Base-by-base conservation (phyloP, 2,888 invertebrate species). In the Pseudeuparius sepicola region DNA sequence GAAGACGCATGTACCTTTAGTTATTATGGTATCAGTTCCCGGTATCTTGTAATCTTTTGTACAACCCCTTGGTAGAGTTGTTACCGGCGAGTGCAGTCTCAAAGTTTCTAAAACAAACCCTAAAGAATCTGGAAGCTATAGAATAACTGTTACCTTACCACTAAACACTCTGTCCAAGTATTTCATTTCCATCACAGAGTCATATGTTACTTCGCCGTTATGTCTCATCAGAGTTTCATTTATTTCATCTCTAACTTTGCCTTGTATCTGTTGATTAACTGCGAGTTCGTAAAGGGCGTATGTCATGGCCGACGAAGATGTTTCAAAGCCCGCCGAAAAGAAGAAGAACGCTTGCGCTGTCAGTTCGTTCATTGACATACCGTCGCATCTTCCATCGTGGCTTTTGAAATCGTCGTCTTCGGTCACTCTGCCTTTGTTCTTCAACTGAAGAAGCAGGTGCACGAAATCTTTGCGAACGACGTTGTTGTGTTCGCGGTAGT, bases 81-180 rank as follows among this genome's bases (percentile, higher is more conserved):
- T 37, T 2, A 51, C 45, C 3, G 59, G 55, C 5, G 64, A 57
- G 36, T 57, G 55, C 24, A 54, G 46, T 13, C 65, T 46, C 14
- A 63, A 44, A 0, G 60, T 56, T 50, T 65, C 64, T 57, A 47
- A 37, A 49, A 52, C 24, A 10, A 27, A 20, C 17, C 24, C n/a
- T 15, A 18, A 24, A 29, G 28, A 14, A n/a, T 23, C n/a, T 7
- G 26, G 6, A 5, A 25, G 7, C n/a, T n/a, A n/a, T n/a, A 25
- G 13, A 27, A 34, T 1, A 27, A 20, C 9, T 27, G 27, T 14
- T 12, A 31, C 24, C 38, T 34, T 31, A 49, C 48, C 49, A 24
- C 36, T 37, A 2, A 49, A 30, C 2, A 47, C 44, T 41, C 40
- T 40, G 7, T 49, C 49, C 27, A 49, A 28, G 34, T 48, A 49